A percentile compares a stretch with the other conserved stretches of the same genome.
Conservation (phyloP, 2,113 vertebrate species). For the Crotalus horridus region DNA sequence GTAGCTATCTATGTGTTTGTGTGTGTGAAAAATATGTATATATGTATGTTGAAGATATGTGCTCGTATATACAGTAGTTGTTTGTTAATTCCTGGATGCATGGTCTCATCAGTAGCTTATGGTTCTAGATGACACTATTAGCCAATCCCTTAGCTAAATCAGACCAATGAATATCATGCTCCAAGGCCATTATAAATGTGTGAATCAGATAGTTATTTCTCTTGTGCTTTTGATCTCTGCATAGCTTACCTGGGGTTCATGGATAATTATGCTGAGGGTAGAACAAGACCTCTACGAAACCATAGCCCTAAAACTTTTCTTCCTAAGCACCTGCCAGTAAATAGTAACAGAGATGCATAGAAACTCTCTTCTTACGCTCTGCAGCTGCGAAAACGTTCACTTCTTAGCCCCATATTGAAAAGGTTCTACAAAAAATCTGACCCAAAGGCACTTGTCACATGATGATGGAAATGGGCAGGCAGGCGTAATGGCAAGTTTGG, state of each 20-base stretch:
- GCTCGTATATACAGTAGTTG: neutral
- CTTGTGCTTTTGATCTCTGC: neutral
- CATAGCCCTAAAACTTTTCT: neutral
- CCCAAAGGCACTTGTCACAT: neutral
- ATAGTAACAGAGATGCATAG: too few relatives aligned
- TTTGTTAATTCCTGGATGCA: neutral
- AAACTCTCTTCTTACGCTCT: neutral
- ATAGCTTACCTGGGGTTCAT: neutral
- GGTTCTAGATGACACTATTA: neutral
- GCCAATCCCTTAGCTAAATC: neutral
- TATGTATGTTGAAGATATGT: neutral
- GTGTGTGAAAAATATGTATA: neutral
- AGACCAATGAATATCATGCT: neutral
- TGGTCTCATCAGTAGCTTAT: neutral
- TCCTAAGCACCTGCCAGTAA: neutral
- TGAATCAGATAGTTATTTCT: neutral
- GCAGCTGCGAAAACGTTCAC: neutral
- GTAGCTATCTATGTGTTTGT: neutral
- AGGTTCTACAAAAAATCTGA: neutral
- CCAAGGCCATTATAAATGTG: neutral
- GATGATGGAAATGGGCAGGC: neutral
- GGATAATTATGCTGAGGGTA: neutral
- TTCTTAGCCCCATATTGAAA: neutral
- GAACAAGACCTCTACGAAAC: neutral
- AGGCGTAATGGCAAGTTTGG: neutral